Evolutionary conservation across 2,888 invertebrate genomes (phyloP), one percentile per base, ranked within the genome.

Genomic region (Eupeodes luniger): DNA sequence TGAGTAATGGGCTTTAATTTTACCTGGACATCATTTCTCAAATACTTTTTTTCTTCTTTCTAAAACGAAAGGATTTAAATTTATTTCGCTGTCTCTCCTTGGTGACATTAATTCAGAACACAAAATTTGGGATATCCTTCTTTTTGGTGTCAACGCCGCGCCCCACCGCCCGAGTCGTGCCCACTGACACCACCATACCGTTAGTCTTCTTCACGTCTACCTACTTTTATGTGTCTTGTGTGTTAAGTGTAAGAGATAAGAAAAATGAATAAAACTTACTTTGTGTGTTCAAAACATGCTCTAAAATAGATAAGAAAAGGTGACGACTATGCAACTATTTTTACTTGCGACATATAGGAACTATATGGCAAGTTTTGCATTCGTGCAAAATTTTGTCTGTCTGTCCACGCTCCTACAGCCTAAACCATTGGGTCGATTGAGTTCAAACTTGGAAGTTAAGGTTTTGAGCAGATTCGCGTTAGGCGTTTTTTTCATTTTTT

Each of bases 1-100:
- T 81, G 62, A 62, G 16, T 62, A 85, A 85, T 85, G 76, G 59
- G 14, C 51, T 61, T 81, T 77, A 77, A 85, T 85, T 81, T 77
- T 70, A 81, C 76, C 85, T 85, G 81, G 76, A 76, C 81, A 51
- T 62, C 69, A 36, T 69, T 51, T 69, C 16, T 69, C 69, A 53
- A 53, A 69, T 53, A 27, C n/a, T 53, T 14, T 7, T 14, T 7
- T 53, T 16, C 27, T 34, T 34, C 2, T 55, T 11, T 1, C n/a
- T 2, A 4, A 34, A 59, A 59, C 14, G 14, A 59, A 49, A 27
- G 36, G 53, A 69, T 70, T 44, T 14, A 70, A 75, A 76, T 80
- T 67, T 51, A 81, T 85, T 72, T 51, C 16, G 57, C 51, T 27
- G 51, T 53, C 55, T 57, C 19, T 76, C 59, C 59, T 53, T 12